These are phyloP conservation scores for Trematomus bernacchii DNA, from an alignment of 2,797 vertebrate species.

Conservation along the genomic window DNA sequence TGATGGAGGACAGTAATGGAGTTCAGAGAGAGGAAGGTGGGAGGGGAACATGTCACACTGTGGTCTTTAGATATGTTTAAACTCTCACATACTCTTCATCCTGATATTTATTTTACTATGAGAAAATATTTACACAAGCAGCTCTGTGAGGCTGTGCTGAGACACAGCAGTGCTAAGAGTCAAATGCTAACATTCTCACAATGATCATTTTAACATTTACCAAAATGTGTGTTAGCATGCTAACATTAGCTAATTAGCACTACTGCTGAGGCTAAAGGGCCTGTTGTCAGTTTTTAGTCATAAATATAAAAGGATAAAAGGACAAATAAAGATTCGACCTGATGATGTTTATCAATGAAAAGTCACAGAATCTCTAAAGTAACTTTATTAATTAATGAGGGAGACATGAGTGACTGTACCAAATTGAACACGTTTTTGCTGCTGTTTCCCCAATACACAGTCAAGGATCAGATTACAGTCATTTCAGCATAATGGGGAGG, in stretches of 20 bases:
- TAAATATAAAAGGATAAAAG: neutral
- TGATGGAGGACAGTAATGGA: slow-evolving; percentile 26
- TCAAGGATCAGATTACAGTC: no score
- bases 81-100: neutral
- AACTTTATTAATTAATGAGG: no score
- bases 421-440: neutral
- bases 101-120: neutral
- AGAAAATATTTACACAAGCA: neutral
- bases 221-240: neutral
- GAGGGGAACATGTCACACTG: slow-evolving; percentile 11
- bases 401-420: no score
- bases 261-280: no score
- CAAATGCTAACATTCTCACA: neutral
- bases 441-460: no score
- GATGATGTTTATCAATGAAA: no score
- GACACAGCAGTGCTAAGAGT: no score
- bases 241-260: neutral
- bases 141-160: no score
- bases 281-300: neutral
- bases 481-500: no score
- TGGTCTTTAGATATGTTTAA: slow-evolving; percentile 1
- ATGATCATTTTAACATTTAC: neutral
- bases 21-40: slow-evolving; percentile 40
- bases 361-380: no score
- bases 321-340: no score